Conservation (phyloP, 2,888 invertebrate species). For the Orthosia gothica region DNA sequence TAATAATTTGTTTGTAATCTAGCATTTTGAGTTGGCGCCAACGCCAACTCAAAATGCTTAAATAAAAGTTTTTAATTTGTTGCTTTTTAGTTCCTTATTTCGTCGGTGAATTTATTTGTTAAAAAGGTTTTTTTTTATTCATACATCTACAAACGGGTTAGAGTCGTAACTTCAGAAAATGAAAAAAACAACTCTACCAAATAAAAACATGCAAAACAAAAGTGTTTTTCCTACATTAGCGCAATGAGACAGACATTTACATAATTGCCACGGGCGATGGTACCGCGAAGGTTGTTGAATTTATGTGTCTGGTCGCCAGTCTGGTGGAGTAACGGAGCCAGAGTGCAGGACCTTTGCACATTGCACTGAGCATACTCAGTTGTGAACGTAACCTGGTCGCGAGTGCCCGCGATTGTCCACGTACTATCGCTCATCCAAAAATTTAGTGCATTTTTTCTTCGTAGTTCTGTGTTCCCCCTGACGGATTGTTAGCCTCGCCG, state of each 20-base stretch:
- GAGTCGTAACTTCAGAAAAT: not conserved
- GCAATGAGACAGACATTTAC: slow-evolving; percentile 62
- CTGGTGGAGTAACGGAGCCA: slow-evolving; percentile 50
- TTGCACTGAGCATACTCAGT: slow-evolving; percentile 68
- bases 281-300: slow-evolving; percentile 71
- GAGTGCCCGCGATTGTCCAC: slow-evolving; percentile 38
- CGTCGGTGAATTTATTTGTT: too few species aligned
- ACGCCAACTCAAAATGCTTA: too few species aligned
- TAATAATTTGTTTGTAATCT: too few species aligned
- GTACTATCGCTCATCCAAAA: slow-evolving; percentile 66
- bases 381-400: slow-evolving; percentile 51
- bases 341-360: slow-evolving; percentile 62
- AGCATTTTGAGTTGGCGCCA: too few species aligned
- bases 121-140: not conserved
- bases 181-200: not conserved
- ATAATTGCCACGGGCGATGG: slow-evolving; percentile 61
- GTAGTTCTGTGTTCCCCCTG: slow-evolving; percentile 66
- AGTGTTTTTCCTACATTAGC: slow-evolving; percentile 32
- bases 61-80: too few species aligned
- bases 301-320: slow-evolving; percentile 73
- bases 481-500: slow-evolving; percentile 62
- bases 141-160: not conserved
- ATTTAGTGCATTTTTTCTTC: slow-evolving; percentile 56
- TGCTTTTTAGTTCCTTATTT: too few species aligned
- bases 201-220: slow-evolving; percentile 12